Evolutionary conservation across 2,113 vertebrate genomes (phyloP).

Genomic region (Phasianus colchicus): DNA sequence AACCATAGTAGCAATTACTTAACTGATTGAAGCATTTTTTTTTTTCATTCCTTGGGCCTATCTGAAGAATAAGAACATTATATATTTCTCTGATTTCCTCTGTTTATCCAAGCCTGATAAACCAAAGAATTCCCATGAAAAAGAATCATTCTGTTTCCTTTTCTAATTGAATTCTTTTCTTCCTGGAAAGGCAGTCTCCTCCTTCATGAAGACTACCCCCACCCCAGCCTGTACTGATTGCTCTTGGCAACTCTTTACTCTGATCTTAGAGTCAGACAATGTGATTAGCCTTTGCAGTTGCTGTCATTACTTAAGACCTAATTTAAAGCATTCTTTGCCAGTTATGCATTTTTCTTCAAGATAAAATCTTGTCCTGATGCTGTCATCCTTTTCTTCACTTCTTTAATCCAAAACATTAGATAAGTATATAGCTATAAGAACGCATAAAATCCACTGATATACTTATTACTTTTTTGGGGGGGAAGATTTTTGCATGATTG

Average conservation of each 20-base stretch:
- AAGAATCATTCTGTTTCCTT: background rate
- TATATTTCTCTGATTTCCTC: background rate
- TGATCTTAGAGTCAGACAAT: background rate
- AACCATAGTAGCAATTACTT: background rate
- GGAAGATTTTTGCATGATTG: background rate
- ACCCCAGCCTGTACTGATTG: background rate
- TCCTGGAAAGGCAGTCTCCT: background rate
- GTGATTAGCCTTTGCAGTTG: background rate
- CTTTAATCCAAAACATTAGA: background rate
- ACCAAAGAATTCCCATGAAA: background rate
- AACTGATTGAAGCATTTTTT: background rate
- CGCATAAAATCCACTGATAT: background rate
- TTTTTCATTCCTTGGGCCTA: background rate
- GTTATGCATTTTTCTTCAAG: background rate
- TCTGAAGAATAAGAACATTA: background rate
- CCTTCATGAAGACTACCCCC: background rate
- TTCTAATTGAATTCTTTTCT: background rate
- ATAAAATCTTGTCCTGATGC: background rate
- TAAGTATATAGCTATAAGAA: background rate
- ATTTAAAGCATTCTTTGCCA: background rate
- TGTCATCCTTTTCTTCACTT: background rate
- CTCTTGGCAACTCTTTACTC: background rate
- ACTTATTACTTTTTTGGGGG: background rate
- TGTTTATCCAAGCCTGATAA: background rate
- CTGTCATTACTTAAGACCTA: background rate